A percentile compares a stretch with the other conserved stretches of the same genome.
Conservation (phyloP, 1,140 invertebrate species). For the Eueides isabella region DNA sequence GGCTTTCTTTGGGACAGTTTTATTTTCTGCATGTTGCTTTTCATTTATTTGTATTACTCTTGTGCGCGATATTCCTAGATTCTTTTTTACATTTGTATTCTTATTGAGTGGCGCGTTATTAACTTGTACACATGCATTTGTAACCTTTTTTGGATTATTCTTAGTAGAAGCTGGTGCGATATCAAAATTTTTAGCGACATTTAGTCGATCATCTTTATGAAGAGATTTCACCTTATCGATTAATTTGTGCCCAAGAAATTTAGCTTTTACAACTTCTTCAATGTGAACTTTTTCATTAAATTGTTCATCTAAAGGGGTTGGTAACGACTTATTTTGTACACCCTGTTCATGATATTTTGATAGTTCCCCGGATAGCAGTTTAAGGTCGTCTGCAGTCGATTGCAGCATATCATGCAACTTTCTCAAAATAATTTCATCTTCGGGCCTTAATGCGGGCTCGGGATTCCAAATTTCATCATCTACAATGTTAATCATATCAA, state of each 20-base stretch:
- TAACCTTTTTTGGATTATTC: slow-evolving; percentile 47
- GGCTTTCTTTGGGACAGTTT: slow-evolving; percentile 13
- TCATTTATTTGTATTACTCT: slow-evolving; percentile 58
- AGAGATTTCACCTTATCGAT: slow-evolving; percentile 47
- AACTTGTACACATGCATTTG: slow-evolving; percentile 48
- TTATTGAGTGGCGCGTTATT: slow-evolving; percentile 42
- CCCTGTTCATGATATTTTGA: slow-evolving; percentile 59
- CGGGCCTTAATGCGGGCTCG: slow-evolving; percentile 68
- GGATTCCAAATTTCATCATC: slow-evolving; percentile 69
- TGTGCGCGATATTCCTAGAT: slow-evolving; percentile 56
- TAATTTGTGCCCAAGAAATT: slow-evolving; percentile 73
- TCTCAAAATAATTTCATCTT: slow-evolving; percentile 72
- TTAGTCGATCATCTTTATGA: slow-evolving; percentile 34
- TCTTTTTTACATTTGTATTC: slow-evolving; percentile 48
- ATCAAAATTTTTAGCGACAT: slow-evolving; percentile 29
- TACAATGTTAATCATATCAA: slow-evolving; percentile 74
- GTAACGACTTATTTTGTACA: slow-evolving; percentile 59
- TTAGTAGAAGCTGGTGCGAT: slow-evolving; percentile 39
- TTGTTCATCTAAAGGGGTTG: slow-evolving; percentile 73
- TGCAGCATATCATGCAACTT: slow-evolving; percentile 75
- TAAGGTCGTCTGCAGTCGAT: slow-evolving; percentile 75
- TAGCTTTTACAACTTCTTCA: slow-evolving; percentile 76
- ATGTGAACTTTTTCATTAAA: slow-evolving; percentile 79
- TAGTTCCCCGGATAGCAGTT: slow-evolving; percentile 69
- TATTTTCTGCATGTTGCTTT: slow-evolving; percentile 19